phyloP scores from a whole-genome alignment of 2,113 vertebrate species.

The Malurus cyaneus region DNA sequence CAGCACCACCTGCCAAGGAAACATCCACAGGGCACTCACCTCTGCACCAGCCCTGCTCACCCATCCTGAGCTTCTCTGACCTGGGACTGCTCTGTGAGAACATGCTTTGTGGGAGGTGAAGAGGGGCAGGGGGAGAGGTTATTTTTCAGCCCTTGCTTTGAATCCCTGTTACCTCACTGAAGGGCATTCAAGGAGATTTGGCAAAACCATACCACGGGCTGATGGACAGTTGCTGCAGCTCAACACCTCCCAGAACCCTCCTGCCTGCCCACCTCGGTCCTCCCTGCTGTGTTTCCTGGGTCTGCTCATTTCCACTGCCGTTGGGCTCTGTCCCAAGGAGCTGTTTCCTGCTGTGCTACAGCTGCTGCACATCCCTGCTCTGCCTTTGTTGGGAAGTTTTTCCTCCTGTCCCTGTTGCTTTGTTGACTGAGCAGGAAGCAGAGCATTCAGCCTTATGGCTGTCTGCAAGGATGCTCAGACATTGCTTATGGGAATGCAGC shows the following conservation, averaged over 20 bases:
- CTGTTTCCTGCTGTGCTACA: not conserved
- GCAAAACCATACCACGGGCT: fast-evolving
- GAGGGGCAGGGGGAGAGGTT: not conserved
- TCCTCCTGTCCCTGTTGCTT: not conserved
- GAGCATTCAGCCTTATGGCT: fast-evolving
- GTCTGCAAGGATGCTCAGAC: not conserved
- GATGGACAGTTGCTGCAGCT: not conserved
- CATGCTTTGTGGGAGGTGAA: not conserved
- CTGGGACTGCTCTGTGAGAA: not conserved
- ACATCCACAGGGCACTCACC: not conserved
- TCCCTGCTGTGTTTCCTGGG: fast-evolving
- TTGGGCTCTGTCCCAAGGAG: not conserved
- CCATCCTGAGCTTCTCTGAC: no score
- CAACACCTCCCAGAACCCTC: fast-evolving
- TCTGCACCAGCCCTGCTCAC: fast-evolving
- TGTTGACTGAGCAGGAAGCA: not conserved
- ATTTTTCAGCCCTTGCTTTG: not conserved
- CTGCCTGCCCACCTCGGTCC: not conserved
- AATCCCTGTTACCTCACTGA: not conserved
- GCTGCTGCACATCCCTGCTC: not conserved
- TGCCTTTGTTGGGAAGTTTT: not conserved
- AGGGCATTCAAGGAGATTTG: not conserved
- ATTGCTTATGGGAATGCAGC: fast-evolving
- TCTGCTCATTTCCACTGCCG: not conserved
- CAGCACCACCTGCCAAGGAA: not conserved